Percentiles rank a stretch among this genome's conserved stretches.
phyloP scores from a whole-genome alignment of 2,113 vertebrate species.

The Colossoma macropomum region DNA sequence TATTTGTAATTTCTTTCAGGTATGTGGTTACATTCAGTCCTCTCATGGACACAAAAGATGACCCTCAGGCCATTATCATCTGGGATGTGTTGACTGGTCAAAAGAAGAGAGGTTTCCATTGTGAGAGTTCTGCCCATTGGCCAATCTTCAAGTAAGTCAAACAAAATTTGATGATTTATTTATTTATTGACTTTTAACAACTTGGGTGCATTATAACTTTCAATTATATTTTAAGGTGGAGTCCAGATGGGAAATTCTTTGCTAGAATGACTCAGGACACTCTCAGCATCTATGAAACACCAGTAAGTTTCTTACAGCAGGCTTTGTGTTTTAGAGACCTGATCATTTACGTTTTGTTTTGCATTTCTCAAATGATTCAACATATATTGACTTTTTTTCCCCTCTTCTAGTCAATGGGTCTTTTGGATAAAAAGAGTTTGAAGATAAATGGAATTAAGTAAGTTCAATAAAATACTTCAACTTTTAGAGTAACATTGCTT shows the following conservation, averaged over 20 bases:
- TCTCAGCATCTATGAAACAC: conserved; percentile 97
- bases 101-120: conserved; percentile 98
- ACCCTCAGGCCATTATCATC: conserved; percentile 98
- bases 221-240: conserved; percentile 83
- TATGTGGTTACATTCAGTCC: conserved; percentile 97
- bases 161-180: not conserved
- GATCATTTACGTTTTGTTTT: not conserved
- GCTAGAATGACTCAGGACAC: conserved; percentile 96
- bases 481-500: not conserved
- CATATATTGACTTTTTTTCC: not conserved
- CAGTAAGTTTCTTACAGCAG: conserved; percentile 79
- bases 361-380: not conserved
- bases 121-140: conserved; percentile 98
- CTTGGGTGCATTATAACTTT: not conserved
- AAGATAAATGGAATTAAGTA: conserved; percentile 97
- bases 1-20: conserved; percentile 66
- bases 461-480: too few species aligned
- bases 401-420: conserved; percentile 90
- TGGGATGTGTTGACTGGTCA: conserved; percentile 98
- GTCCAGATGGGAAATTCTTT: conserved; percentile 98
- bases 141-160: conserved; percentile 97
- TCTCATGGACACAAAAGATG: conserved; percentile 95
- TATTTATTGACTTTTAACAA: not conserved
- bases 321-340: not conserved
- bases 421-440: conserved; percentile 98